Percentiles rank a stretch among this genome's conserved stretches.
phyloP scores from a whole-genome alignment of 1,140 invertebrate species.

The Temnothorax longispinosus region DNA sequence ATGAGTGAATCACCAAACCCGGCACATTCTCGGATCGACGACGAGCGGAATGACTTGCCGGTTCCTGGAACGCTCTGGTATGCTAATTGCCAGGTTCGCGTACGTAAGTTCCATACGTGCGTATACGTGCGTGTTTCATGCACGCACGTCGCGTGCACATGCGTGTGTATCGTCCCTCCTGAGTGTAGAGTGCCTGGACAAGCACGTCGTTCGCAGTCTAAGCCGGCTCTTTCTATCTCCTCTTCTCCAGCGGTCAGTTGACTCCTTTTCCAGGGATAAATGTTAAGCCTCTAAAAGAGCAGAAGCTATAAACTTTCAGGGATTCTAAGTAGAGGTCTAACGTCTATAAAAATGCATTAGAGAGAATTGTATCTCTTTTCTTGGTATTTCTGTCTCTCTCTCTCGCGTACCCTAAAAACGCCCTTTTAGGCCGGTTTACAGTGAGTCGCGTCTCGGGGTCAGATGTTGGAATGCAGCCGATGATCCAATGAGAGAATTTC shows the following conservation, averaged over 20 bases:
- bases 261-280: neutral
- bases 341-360: neutral
- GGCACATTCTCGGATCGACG: conserved; percentile 34
- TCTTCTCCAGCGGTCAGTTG: conserved; percentile 18
- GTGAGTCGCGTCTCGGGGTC: no score
- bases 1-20: conserved; percentile 52
- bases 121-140: neutral
- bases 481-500: no score
- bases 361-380: neutral
- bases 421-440: no score
- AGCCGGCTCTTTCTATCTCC: conserved; percentile 42
- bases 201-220: conserved; percentile 56
- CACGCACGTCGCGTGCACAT: conserved; percentile 59
- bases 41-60: conserved; percentile 63
- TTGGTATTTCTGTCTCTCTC: neutral
- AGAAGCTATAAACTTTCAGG: conserved; percentile 3
- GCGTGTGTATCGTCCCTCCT: conserved; percentile 27
- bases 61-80: conserved; percentile 81
- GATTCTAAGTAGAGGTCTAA: neutral
- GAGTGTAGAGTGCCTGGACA: conserved; percentile 24
- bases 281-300: conserved; percentile 2
- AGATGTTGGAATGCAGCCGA: no score
- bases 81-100: conserved; percentile 80
- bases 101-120: conserved; percentile 39
- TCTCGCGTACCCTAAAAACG: neutral